phyloP scores from a whole-genome alignment of 2,113 vertebrate genomes.

The Clarias magur region DNA sequence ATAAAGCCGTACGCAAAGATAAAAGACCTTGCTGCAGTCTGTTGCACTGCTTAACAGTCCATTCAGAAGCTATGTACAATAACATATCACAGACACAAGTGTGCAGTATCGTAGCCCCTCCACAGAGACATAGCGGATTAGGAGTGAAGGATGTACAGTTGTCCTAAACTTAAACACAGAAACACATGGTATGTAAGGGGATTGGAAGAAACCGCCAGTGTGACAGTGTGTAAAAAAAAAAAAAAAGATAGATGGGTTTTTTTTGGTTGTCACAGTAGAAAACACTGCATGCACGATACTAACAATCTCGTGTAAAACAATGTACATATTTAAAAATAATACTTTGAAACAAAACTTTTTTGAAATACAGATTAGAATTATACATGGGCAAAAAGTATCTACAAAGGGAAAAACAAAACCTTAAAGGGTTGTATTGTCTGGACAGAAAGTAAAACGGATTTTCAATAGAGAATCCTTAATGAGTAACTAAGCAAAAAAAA shows the following conservation, averaged over 20 bases:
- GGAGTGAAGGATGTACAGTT: slow-evolving; percentile 12
- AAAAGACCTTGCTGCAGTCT: slow-evolving; percentile 23
- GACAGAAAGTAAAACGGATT: slow-evolving; percentile 12
- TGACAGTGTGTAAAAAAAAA: neutral
- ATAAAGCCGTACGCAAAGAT: slow-evolving; percentile 9
- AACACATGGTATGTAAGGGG: neutral
- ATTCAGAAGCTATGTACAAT: slow-evolving; percentile 48
- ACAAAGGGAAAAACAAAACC: slow-evolving; percentile 6
- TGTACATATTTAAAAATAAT: slow-evolving; percentile 43
- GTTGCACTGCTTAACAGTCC: slow-evolving; percentile 37
- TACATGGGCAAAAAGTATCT: slow-evolving; percentile 29
- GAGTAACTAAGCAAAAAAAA: neutral
- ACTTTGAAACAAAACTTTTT: slow-evolving; percentile 23
- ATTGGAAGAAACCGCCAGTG: neutral
- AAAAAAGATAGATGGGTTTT: slow-evolving; percentile 12
- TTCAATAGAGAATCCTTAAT: slow-evolving; percentile 5
- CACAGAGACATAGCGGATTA: slow-evolving; percentile 25
- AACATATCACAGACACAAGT: slow-evolving; percentile 42
- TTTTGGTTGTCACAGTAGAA: slow-evolving; percentile 53
- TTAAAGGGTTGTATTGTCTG: neutral
- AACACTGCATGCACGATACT: slow-evolving; percentile 52
- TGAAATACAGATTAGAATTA: slow-evolving; percentile 29
- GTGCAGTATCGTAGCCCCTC: slow-evolving; percentile 27
- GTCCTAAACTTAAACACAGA: neutral
- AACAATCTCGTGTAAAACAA: slow-evolving; percentile 36